phyloP scores from a whole-genome alignment of 2,113 vertebrate genomes.

The Hyperopisus bebe region DNA sequence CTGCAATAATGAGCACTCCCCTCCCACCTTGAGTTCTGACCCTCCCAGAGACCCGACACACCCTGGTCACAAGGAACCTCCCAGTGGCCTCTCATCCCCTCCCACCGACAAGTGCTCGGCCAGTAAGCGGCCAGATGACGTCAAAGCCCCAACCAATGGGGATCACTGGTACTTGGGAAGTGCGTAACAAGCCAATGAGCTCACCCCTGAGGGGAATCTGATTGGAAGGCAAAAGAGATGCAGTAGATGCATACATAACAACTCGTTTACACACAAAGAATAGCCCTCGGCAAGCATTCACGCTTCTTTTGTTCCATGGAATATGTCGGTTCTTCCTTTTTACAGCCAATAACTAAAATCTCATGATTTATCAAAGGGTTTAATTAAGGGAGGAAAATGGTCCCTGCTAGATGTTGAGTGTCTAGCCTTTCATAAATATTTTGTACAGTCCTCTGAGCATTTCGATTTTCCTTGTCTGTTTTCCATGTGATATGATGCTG shows the following conservation, averaged over 20 bases:
- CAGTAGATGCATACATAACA: neutral
- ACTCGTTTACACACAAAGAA: neutral
- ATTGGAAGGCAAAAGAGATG: conserved; percentile 1
- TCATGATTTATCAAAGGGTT: neutral
- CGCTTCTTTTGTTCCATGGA: neutral
- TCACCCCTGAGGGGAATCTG: neutral
- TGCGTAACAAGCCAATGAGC: neutral
- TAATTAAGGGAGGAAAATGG: neutral
- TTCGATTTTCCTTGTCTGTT: neutral
- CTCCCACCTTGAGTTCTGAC: conserved; percentile 20
- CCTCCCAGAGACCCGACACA: conserved; percentile 26
- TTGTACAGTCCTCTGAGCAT: neutral
- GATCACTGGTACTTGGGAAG: neutral
- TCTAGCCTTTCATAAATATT: neutral
- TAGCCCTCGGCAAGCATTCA: neutral
- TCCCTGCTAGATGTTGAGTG: neutral
- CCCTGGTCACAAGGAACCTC: conserved; percentile 38
- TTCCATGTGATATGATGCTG: neutral
- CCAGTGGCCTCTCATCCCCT: conserved; percentile 15
- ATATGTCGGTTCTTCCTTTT: neutral
- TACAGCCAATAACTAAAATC: neutral
- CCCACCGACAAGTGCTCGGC: neutral
- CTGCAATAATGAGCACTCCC: conserved; percentile 19
- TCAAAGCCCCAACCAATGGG: neutral
- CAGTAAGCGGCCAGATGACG: conserved; percentile 27